A percentile compares a stretch with the other conserved stretches of the same genome.
Evolutionary conservation across 2,888 invertebrate species (phyloP).

Genomic region (Tridacna gigas): DNA sequence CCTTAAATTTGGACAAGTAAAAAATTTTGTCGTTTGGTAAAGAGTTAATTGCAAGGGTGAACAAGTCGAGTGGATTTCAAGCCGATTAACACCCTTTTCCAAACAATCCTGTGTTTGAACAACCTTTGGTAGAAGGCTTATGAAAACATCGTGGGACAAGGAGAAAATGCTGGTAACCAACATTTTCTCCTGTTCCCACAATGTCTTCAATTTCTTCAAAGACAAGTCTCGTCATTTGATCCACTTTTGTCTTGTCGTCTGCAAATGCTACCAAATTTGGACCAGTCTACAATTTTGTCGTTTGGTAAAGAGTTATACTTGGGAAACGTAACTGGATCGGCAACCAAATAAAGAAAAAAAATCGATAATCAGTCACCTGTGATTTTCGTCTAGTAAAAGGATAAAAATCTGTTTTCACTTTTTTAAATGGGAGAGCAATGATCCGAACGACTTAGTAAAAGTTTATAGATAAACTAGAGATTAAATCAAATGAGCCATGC

Average conservation of each 20-base stretch:
- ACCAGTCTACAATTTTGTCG: background rate
- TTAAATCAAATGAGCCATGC: too few relatives aligned
- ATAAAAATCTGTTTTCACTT: slow-evolving; percentile 13
- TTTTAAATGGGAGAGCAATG: background rate
- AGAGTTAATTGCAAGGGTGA: too few relatives aligned
- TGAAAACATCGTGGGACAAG: background rate
- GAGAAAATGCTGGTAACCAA: background rate
- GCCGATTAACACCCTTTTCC: too few relatives aligned
- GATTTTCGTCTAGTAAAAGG: background rate
- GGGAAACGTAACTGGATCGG: slow-evolving; percentile 20
- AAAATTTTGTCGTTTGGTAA: too few relatives aligned
- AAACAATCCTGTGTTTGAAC: too few relatives aligned
- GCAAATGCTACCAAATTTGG: background rate
- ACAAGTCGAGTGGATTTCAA: too few relatives aligned
- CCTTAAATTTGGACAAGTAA: too few relatives aligned
- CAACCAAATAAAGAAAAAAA: background rate
- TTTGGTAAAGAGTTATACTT: background rate
- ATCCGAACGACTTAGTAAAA: slow-evolving; percentile 5
- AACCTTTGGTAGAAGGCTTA: background rate
- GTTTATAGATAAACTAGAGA: slow-evolving; percentile 11
- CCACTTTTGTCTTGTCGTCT: background rate
- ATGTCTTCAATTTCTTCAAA: background rate
- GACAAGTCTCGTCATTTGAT: too few relatives aligned
- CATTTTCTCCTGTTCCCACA: background rate
- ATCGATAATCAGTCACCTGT: slow-evolving; percentile 11